Evolutionary conservation across 53 echinoderm and acorn worm species (phyloP).

Genomic region (Henricia sp.): DNA sequence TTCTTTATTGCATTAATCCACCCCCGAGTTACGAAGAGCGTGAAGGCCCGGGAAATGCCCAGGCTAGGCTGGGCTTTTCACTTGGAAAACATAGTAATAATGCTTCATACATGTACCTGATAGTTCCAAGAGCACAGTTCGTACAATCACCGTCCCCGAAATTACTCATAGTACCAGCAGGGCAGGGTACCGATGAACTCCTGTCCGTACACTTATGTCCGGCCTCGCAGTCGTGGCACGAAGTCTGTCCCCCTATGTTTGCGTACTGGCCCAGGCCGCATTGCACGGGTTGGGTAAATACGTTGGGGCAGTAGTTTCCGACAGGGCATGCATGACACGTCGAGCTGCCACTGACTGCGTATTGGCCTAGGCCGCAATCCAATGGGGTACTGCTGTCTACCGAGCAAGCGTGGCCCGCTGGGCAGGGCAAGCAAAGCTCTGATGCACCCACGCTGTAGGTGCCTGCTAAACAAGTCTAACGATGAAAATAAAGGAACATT

Average conservation of each 20-base stretch:
- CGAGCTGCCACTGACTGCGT: slow-evolving; percentile 84
- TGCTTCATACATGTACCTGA: slow-evolving; percentile 81
- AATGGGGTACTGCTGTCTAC: slow-evolving; percentile 69
- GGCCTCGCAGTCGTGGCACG: slow-evolving; percentile 79
- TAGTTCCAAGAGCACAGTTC: slow-evolving; percentile 77
- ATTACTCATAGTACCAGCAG: slow-evolving; percentile 80
- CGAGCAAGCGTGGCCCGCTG: slow-evolving; percentile 80
- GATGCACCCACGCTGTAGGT: slow-evolving; percentile 87
- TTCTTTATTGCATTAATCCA: no score
- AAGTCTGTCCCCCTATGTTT: slow-evolving; percentile 74
- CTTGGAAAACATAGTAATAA: no score
- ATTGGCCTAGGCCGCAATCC: slow-evolving; percentile 80
- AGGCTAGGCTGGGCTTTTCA: no score
- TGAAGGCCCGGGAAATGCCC: no score
- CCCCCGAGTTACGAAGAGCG: no score
- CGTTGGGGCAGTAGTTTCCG: slow-evolving; percentile 88
- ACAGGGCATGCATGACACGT: slow-evolving; percentile 75
- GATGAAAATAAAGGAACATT: neutral
- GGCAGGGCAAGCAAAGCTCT: slow-evolving; percentile 83
- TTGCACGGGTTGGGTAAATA: slow-evolving; percentile 78
- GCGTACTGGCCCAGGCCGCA: slow-evolving; percentile 91
- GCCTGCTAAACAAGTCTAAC: slow-evolving; percentile 75
- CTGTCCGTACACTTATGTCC: slow-evolving; percentile 84
- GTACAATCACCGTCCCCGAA: slow-evolving; percentile 81
- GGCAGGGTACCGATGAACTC: slow-evolving; percentile 71